A percentile compares a stretch with the other conserved stretches of the same genome.
These are phyloP conservation scores for Phylloscopus trochilus DNA, from an alignment of 2,113 vertebrate species.

Conservation along the genomic window DNA sequence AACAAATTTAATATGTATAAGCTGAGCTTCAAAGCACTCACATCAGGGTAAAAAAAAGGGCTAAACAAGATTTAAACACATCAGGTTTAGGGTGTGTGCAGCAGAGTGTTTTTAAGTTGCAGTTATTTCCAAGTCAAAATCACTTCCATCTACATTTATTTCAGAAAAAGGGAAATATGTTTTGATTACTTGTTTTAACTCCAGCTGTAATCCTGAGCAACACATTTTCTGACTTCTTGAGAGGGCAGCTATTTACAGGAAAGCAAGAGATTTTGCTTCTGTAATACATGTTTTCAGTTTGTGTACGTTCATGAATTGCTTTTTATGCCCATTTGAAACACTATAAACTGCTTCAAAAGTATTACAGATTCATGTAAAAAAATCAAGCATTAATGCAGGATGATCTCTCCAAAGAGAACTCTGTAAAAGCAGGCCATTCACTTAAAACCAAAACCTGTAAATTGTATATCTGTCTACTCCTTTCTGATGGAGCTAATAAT, in stretches of 20 bases:
- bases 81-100: background rate
- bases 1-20: background rate
- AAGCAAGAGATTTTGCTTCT: background rate
- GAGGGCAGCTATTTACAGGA: background rate
- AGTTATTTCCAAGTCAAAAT: constrained; percentile 18
- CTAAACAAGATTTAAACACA: background rate
- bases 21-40: background rate
- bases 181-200: constrained; percentile 19
- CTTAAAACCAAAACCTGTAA: background rate
- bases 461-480: background rate
- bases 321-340: background rate
- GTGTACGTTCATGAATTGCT: background rate
- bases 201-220: constrained; percentile 1
- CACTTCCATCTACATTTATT: background rate
- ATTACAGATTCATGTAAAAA: background rate
- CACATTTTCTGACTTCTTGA: background rate
- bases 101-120: background rate
- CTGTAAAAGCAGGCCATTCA: background rate
- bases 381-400: background rate
- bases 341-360: background rate
- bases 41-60: background rate
- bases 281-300: background rate
- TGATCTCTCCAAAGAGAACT: background rate
- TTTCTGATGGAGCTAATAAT: background rate
- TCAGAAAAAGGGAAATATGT: background rate